Percentiles rank a stretch among this genome's conserved stretches.
phyloP scores from a whole-genome alignment of 1,140 invertebrate species.

The Gonatopus flavifemur region DNA sequence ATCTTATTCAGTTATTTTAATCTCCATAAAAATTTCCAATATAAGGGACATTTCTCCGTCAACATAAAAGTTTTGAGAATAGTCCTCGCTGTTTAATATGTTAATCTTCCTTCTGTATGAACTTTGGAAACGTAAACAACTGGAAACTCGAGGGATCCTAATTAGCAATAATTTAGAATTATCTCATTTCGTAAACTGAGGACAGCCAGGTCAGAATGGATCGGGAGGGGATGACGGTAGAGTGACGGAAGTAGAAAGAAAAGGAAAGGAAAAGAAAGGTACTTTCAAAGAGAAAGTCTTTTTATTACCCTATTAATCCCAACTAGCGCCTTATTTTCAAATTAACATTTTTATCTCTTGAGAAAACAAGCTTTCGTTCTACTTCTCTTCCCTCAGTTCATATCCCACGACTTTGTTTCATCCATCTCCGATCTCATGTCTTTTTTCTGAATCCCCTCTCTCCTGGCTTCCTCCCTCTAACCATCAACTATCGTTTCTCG shows the following conservation, averaged over 20 bases:
- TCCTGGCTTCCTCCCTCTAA: slow-evolving; percentile 7
- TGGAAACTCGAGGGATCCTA: slow-evolving; percentile 28
- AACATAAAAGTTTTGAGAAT: no score
- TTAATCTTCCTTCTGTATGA: no score
- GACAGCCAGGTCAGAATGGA: neutral
- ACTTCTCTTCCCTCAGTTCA: slow-evolving; percentile 18
- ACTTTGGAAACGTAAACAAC: slow-evolving; percentile 38
- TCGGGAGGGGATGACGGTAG: slow-evolving; percentile 18
- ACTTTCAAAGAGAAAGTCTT: slow-evolving; percentile 35
- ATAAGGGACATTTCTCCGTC: no score
- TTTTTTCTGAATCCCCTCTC: slow-evolving; percentile 1
- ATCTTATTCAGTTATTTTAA: no score
- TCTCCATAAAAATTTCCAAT: no score
- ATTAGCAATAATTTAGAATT: slow-evolving; percentile 47
- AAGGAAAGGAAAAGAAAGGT: slow-evolving; percentile 36
- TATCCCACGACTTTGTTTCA: slow-evolving; percentile 8
- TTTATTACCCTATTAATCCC: slow-evolving; percentile 55
- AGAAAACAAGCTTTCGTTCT: slow-evolving; percentile 44
- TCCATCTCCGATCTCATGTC: neutral
- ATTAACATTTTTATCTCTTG: slow-evolving; percentile 54
- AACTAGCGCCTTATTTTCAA: slow-evolving; percentile 55
- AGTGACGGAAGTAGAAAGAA: slow-evolving; percentile 28
- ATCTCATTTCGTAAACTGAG: slow-evolving; percentile 37
- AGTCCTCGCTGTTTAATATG: no score
- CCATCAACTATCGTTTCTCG: slow-evolving; percentile 25